phyloP scores from a whole-genome alignment of 1,140 invertebrate species.

The Octopus bimaculoides region DNA sequence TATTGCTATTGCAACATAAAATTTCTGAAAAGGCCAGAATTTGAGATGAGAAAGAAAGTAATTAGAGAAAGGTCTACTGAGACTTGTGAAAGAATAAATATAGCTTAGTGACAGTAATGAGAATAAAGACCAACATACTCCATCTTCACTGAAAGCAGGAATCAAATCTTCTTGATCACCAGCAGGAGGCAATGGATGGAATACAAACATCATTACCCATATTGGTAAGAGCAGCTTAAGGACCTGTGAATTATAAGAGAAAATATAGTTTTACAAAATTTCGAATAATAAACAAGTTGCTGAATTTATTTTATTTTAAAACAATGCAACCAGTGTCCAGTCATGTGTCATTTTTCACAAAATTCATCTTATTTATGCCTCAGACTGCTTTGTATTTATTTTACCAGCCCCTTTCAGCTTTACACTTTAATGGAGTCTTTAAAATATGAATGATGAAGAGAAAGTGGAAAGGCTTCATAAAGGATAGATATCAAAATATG shows the following conservation, averaged over 20 bases:
- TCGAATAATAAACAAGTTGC: background rate
- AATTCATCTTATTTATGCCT: background rate
- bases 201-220: constrained; percentile 61
- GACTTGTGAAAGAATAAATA: no score
- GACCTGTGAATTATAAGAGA: constrained; percentile 40
- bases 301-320: background rate
- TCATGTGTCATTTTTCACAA: background rate
- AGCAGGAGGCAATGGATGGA: constrained; percentile 53
- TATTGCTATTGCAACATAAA: no score
- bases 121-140: constrained; percentile 30
- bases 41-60: no score
- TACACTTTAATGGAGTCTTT: background rate
- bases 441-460: background rate
- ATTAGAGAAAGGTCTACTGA: no score
- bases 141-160: constrained; percentile 49
- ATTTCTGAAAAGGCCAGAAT: no score
- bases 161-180: constrained; percentile 42
- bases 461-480: no score
- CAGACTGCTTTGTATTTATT: background rate
- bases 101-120: no score
- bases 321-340: background rate
- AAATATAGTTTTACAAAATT: background rate
- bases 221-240: constrained; percentile 61
- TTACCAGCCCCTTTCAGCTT: background rate
- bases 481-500: no score